Conservation (phyloP, 2,888 invertebrate species). For the Prosapia bicincta region DNA sequence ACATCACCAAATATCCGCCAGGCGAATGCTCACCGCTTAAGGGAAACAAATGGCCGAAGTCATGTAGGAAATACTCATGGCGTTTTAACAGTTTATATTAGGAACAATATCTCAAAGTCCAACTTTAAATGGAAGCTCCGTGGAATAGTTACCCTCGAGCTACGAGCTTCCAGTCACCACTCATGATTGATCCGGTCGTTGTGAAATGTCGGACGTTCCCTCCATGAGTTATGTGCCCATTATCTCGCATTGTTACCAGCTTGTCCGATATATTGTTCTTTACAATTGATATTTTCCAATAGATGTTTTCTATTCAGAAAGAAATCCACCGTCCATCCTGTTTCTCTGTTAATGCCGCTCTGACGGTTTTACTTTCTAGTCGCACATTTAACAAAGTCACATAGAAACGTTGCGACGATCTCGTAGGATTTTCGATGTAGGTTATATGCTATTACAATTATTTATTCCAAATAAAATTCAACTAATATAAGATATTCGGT, state of each 20-base stretch:
- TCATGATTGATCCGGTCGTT: not conserved
- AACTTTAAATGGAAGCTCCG: not conserved
- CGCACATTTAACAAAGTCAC: no score
- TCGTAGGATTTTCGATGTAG: no score
- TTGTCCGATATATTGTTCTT: not conserved
- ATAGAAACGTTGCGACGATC: no score
- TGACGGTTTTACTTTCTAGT: no score
- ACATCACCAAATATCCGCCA: no score
- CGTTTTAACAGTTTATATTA: not conserved
- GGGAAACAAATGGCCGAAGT: not conserved
- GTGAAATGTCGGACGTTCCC: not conserved
- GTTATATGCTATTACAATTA: no score
- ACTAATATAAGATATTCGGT: no score
- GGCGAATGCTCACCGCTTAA: no score
- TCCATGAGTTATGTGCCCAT: not conserved
- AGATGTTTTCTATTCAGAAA: not conserved
- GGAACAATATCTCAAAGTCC: not conserved
- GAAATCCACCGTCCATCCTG: not conserved
- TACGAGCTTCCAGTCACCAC: not conserved
- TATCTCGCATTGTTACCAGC: not conserved
- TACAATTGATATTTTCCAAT: not conserved
- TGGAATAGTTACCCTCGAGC: not conserved
- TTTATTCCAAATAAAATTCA: no score
- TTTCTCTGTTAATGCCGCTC: not conserved
- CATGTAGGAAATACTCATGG: not conserved